A percentile compares a stretch with the other conserved stretches of the same genome.
phyloP scores from a whole-genome alignment of 1,140 invertebrate genomes.

The Bombus fervidus region DNA sequence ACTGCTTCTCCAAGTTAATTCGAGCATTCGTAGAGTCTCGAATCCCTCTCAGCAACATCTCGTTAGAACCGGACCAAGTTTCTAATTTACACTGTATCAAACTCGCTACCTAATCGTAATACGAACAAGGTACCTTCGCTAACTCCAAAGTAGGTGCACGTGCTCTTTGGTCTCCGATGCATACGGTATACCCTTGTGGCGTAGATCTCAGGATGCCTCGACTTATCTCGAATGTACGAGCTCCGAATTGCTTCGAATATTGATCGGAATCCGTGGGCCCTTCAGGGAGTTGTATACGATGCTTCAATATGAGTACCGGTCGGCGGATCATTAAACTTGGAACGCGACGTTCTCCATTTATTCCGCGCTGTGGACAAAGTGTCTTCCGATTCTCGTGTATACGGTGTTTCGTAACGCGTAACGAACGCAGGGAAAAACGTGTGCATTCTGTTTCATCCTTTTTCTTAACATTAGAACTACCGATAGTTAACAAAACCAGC shows the following conservation, averaged over 20 bases:
- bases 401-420: not conserved
- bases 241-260: slow-evolving; percentile 25
- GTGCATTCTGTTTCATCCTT: too few relatives aligned
- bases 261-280: slow-evolving; percentile 22
- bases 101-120: not conserved
- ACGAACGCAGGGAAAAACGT: too few relatives aligned
- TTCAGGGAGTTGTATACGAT: slow-evolving; percentile 12
- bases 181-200: not conserved
- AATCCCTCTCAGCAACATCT: not conserved
- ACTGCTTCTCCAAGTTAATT: not conserved
- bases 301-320: slow-evolving; percentile 8
- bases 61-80: not conserved
- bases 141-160: not conserved
- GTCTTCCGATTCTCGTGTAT: slow-evolving; percentile 1
- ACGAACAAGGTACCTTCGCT: not conserved
- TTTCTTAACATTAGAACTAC: too few relatives aligned
- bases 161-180: not conserved
- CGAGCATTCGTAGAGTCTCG: not conserved
- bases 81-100: not conserved
- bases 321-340: slow-evolving; percentile 27
- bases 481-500: too few relatives aligned
- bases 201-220: not conserved
- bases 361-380: not conserved
- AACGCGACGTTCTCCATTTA: slow-evolving; percentile 13
- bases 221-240: slow-evolving; percentile 26